Percentiles rank a stretch among this genome's conserved stretches.
phyloP scores from a whole-genome alignment of 92 coral and sea anemone species.

The Ricordea florida region DNA sequence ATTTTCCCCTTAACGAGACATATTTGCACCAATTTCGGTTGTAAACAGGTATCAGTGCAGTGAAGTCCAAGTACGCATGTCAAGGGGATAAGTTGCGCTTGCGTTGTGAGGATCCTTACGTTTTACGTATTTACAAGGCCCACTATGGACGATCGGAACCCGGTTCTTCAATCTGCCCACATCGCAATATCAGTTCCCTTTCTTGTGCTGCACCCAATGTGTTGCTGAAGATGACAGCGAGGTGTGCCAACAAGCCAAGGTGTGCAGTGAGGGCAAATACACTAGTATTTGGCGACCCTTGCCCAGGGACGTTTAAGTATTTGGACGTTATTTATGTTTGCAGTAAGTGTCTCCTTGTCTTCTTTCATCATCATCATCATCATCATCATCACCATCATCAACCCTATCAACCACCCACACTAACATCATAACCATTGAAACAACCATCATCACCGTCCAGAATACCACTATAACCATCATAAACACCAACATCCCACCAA shows the following conservation, averaged over 20 bases:
- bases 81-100: conserved; percentile 63
- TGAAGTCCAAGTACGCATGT: conserved; percentile 63
- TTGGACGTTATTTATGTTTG: conserved; percentile 71
- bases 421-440: too few species aligned
- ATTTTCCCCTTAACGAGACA: too few species aligned
- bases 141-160: conserved; percentile 73
- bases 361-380: too few species aligned
- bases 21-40: background rate
- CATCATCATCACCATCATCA: too few species aligned
- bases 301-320: conserved; percentile 73
- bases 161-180: conserved; percentile 69
- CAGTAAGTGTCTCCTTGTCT: too few species aligned
- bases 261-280: conserved; percentile 62
- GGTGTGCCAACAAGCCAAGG: conserved; percentile 45
- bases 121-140: conserved; percentile 59
- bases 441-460: too few species aligned
- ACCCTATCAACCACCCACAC: too few species aligned
- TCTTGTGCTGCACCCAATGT: conserved; percentile 40
- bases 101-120: conserved; percentile 29
- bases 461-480: too few species aligned
- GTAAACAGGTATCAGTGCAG: conserved; percentile 10
- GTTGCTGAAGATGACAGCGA: conserved; percentile 24
- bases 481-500: too few species aligned
- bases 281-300: conserved; percentile 64
- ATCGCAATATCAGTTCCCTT: conserved; percentile 39